Conservation (phyloP, 2,888 invertebrate species). For the Spilosoma lubricipeda region DNA sequence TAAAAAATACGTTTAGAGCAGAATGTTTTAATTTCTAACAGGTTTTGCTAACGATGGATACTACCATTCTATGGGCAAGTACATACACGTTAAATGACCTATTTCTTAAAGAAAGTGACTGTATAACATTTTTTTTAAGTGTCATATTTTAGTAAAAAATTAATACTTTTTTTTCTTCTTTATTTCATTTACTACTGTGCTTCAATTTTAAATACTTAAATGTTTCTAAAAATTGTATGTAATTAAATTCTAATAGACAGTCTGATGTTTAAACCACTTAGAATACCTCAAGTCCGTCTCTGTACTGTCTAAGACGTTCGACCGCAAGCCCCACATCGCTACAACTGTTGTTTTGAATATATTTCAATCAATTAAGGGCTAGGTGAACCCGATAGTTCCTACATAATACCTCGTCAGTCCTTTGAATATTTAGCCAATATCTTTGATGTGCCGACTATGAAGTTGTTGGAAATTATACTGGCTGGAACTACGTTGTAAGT, state of each 20-base stretch:
- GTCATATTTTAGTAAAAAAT: no score
- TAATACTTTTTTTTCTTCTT: no score
- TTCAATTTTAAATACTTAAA: no score
- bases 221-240: not conserved
- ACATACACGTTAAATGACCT: not conserved
- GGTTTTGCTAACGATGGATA: not conserved
- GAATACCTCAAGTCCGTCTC: conserved; percentile 38
- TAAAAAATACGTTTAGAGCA: not conserved
- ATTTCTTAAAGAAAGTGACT: not conserved
- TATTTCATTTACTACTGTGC: no score
- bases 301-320: conserved; percentile 56
- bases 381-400: conserved; percentile 68
- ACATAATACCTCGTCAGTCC: conserved; percentile 71
- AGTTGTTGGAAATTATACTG: conserved; percentile 33
- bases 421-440: conserved; percentile 78
- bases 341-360: conserved; percentile 75
- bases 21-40: not conserved
- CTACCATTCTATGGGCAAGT: not conserved
- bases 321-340: conserved; percentile 56
- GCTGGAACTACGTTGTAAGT: conserved; percentile 14
- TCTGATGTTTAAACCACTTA: not conserved
- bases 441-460: conserved; percentile 68
- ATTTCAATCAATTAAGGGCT: conserved; percentile 80
- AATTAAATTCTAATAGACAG: not conserved
- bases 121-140: no score